These are phyloP conservation scores for Limnothrissa miodon DNA, from an alignment of 2,113 vertebrate species.

Conservation along the genomic window DNA sequence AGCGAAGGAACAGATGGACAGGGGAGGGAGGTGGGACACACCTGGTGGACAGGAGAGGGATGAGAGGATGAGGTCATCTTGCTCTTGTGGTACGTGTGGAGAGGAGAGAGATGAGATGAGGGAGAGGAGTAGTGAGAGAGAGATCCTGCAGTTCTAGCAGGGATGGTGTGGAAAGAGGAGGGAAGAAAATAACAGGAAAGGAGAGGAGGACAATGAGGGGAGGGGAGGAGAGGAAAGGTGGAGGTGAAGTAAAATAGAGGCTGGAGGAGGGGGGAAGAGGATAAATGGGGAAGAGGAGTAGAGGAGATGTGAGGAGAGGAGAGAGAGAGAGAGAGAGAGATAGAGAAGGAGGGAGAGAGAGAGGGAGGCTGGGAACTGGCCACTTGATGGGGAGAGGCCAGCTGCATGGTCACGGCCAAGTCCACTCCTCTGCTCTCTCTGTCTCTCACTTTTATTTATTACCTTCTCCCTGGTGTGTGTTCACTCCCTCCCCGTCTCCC, in stretches of 20 bases:
- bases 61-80: background rate
- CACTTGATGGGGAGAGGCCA: conserved; percentile 11
- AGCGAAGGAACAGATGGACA: background rate
- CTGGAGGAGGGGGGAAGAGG: too few relatives aligned
- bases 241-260: conserved; percentile 7
- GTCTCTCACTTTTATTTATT: conserved; percentile 32
- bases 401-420: conserved; percentile 28
- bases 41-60: background rate
- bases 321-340: background rate
- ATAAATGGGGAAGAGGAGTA: background rate
- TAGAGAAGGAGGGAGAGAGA: background rate
- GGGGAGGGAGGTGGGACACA: background rate
- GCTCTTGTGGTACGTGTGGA: background rate
- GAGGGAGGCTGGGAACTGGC: background rate
- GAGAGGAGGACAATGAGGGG: background rate
- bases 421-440: background rate
- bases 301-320: background rate
- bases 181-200: background rate
- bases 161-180: background rate
- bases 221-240: conserved; percentile 29
- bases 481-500: conserved; percentile 8
- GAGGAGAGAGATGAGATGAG: background rate
- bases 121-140: background rate
- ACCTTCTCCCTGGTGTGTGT: conserved; percentile 41
- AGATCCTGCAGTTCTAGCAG: too few relatives aligned